Percentiles rank a stretch among this genome's conserved stretches.
These are phyloP conservation scores for Chionomys nivalis DNA, from an alignment of 2,113 vertebrate species.

Conservation along the genomic window DNA sequence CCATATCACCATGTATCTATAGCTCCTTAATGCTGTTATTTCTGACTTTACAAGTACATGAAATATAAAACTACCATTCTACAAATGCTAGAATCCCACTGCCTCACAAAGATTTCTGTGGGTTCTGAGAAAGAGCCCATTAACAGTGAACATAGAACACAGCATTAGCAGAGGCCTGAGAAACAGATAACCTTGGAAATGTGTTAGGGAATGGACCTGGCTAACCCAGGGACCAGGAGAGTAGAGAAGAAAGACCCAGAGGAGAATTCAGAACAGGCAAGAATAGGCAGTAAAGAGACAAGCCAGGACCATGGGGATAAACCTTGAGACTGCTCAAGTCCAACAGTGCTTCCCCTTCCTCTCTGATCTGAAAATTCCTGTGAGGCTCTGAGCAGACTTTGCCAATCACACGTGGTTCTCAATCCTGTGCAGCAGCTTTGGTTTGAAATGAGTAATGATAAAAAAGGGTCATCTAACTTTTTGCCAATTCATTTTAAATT, in stretches of 20 bases:
- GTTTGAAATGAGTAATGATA: conserved; percentile 43
- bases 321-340: neutral
- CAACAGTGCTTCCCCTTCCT: neutral
- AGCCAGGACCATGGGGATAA: neutral
- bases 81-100: conserved; percentile 34
- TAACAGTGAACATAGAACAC: neutral
- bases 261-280: neutral
- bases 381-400: neutral
- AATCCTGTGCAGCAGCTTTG: conserved; percentile 22
- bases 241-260: neutral
- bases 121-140: conserved; percentile 21
- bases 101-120: conserved; percentile 2
- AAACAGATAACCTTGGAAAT: neutral
- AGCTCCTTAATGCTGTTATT: neutral
- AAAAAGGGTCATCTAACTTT: conserved; percentile 53
- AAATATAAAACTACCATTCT: neutral
- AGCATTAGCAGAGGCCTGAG: neutral
- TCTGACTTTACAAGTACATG: neutral
- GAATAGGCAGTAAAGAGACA: neutral
- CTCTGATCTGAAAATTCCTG: neutral
- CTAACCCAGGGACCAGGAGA: neutral
- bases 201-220: neutral
- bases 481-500: conserved; percentile 70
- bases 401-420: conserved; percentile 26
- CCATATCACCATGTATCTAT: neutral